A percentile compares a stretch with the other conserved stretches of the same genome.
Evolutionary conservation across 2,113 vertebrate genomes (phyloP).

Genomic region (Mystacornis crossleyi): DNA sequence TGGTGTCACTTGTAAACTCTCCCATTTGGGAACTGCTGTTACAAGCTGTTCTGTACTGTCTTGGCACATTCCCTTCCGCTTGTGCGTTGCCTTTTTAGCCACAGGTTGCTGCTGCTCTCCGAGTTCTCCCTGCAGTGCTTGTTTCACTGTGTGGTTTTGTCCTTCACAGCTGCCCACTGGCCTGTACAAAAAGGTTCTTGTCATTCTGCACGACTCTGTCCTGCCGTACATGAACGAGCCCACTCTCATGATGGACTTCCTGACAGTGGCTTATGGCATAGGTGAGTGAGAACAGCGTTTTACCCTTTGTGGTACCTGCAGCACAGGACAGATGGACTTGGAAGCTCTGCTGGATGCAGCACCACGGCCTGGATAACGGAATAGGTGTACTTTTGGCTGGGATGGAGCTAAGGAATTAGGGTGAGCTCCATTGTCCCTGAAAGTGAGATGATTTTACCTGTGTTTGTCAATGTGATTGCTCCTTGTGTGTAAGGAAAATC

Average conservation of each 20-base stretch:
- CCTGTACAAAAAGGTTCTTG: conserved; percentile 92
- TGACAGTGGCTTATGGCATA: conserved; percentile 89
- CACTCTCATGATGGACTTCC: conserved; percentile 92
- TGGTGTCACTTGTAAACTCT: neutral
- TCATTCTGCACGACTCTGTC: conserved; percentile 89
- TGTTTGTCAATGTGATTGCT: neutral
- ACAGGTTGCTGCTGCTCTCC: neutral
- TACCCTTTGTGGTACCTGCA: neutral
- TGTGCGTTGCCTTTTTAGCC: neutral
- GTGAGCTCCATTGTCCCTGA: neutral
- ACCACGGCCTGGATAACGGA: fast-evolving
- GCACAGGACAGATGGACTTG: too few species aligned
- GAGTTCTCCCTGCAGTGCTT: neutral
- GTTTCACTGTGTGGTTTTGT: neutral
- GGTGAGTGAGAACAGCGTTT: conserved; percentile 72
- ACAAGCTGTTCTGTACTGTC: neutral
- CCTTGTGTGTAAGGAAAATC: neutral
- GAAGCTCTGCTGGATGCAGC: neutral
- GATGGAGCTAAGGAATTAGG: neutral
- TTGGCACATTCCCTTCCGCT: neutral
- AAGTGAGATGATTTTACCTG: neutral
- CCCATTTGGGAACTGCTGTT: neutral
- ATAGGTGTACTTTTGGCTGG: neutral
- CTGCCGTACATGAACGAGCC: conserved; percentile 92
- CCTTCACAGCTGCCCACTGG: conserved; percentile 80